These are phyloP conservation scores for Hipparchia sbordonii DNA, from an alignment of 2,888 invertebrate genomes.

Conservation along the genomic window DNA sequence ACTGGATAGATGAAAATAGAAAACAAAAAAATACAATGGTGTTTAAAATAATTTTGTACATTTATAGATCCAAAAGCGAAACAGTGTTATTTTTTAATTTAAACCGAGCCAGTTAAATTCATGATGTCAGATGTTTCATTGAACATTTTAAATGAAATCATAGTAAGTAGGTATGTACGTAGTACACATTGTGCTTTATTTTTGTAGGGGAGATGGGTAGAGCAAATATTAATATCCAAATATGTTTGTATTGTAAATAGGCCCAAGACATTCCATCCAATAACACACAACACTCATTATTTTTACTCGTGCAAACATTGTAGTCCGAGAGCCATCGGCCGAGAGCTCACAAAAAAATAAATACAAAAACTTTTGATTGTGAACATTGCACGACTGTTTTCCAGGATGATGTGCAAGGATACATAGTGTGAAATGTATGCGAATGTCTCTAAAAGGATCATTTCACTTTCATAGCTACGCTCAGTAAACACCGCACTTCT, in stretches of 20 bases:
- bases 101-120: constrained; percentile 4
- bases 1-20: background rate
- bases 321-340: constrained; percentile 12
- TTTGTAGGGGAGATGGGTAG: constrained; percentile 19
- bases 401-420: background rate
- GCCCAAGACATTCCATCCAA: constrained; percentile 34
- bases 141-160: background rate
- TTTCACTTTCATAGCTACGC: too few species aligned
- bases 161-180: background rate
- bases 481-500: too few species aligned
- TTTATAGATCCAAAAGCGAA: background rate
- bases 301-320: constrained; percentile 46
- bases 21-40: background rate
- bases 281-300: constrained; percentile 42
- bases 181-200: background rate
- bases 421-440: background rate
- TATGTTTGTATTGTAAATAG: constrained; percentile 41
- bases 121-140: background rate
- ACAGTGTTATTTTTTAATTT: constrained; percentile 11
- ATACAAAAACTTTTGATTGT: background rate
- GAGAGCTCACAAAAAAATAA: background rate
- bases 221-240: constrained; percentile 34
- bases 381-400: background rate
- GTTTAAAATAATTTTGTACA: background rate
- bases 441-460: too few species aligned